Base-by-base conservation (phyloP, 2,888 invertebrate genomes). In the Mamestra brassicae region DNA sequence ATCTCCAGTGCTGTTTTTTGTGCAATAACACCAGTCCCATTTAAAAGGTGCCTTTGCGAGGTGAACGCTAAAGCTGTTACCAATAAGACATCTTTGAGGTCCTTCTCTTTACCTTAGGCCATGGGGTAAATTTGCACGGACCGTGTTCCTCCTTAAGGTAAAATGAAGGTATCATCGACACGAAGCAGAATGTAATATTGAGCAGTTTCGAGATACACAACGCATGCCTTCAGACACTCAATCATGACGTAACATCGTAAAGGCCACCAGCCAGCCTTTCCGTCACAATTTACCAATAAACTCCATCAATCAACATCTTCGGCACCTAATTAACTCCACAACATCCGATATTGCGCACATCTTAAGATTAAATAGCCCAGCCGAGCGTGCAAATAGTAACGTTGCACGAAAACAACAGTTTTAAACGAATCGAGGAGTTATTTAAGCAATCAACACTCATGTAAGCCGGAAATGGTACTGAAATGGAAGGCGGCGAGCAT, bases 401-500 rank as follows among this genome's bases (percentile, higher is more conserved):
- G 70, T 78, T 74, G 74, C 82, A 72, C 38, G 69, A 61, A 74
- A 81, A 81, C 74, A 83, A 81, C 84, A 63, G 75, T 85, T 87
- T 83, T 76, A 75, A 77, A 69, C 79, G 64, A 61, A 57, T 45
- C 62, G 55, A 60, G 34, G 47, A 70, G 76, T 80, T 82, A 82
- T 87, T 85, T 80, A 82, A 85, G 85, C 78, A 85, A 87, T 78
- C 76, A 85, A 87, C 85, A 64, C 80, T 79, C 77, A 69, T 87
- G 69, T 52, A 36, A 74, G 76, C 57, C 66, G 67, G 87, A 87
- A 87, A 85, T 74, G 68, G 62, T 60, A 80, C 85, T 74, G 77
- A 85, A 85, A 79, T 78, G 76, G 83, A 81, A 76, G 77, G 76
- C 63, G 78, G 63, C 66, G 17, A 34, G 34, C 70, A 47, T 57